Conservation (phyloP, 2,888 invertebrate species). For the Drosophila meridiana region DNA sequence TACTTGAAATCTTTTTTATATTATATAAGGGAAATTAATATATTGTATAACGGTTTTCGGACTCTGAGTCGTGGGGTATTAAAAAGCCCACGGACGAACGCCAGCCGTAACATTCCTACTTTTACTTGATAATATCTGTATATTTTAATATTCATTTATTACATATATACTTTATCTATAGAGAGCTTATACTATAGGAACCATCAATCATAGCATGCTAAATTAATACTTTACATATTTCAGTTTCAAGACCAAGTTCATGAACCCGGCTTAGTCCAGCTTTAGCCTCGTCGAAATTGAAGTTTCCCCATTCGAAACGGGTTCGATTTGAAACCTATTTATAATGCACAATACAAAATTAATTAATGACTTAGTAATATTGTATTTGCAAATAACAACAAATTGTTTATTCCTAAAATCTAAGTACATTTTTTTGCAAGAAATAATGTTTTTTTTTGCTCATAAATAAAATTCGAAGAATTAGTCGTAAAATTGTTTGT, state of each 20-base stretch:
- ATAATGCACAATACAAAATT: not conserved
- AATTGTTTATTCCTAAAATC: not conserved
- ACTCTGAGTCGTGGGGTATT: too few species aligned
- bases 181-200: not conserved
- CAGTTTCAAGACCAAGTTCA: not conserved
- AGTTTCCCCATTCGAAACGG: not conserved
- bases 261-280: not conserved
- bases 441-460: not conserved
- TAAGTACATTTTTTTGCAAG: not conserved
- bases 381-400: not conserved
- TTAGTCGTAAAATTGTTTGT: not conserved
- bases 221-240: not conserved
- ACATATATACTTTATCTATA: not conserved
- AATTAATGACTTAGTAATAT: conserved; percentile 7
- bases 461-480: conserved; percentile 10
- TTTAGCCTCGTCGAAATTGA: not conserved
- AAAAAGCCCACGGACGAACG: too few species aligned
- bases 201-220: not conserved
- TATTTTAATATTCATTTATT: not conserved
- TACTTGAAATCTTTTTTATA: too few species aligned
- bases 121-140: not conserved
- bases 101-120: too few species aligned
- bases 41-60: too few species aligned
- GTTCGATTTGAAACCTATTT: not conserved
- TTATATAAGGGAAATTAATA: too few species aligned